Evolutionary conservation across 2,113 vertebrate species (phyloP).

Genomic region (Zapus hudsonius): DNA sequence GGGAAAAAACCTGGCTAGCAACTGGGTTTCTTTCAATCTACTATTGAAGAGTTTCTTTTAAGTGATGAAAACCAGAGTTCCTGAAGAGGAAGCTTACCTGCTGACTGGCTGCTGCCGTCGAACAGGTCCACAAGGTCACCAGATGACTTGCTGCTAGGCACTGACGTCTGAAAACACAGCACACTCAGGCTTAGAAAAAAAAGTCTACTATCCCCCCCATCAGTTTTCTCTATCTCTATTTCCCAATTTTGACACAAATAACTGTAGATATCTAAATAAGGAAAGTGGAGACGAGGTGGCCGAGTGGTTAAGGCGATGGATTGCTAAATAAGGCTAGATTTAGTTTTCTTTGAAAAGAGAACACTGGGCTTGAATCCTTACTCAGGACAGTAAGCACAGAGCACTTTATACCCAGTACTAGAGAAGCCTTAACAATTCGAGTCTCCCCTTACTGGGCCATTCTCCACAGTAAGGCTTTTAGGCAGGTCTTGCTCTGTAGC

Average conservation of each 20-base stretch:
- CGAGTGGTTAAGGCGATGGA: too few species aligned
- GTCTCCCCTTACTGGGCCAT: too few species aligned
- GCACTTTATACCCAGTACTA: background rate
- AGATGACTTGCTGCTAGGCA: conserved; percentile 87
- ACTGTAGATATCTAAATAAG: conserved; percentile 24
- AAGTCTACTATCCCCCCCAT: background rate
- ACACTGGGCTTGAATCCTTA: background rate
- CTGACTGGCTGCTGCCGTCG: conserved; percentile 88
- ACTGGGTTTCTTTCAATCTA: background rate
- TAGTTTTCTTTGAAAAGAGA: background rate
- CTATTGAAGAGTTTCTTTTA: background rate
- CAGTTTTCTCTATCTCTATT: background rate
- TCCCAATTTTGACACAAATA: conserved; percentile 20
- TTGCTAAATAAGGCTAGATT: conserved; percentile 33
- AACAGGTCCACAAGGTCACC: conserved; percentile 92
- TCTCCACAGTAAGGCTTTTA: background rate
- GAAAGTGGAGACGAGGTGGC: too few species aligned
- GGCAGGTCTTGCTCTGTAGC: background rate
- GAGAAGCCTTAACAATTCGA: background rate
- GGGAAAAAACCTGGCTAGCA: background rate
- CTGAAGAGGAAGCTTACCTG: conserved; percentile 84
- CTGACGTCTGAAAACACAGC: conserved; percentile 82
- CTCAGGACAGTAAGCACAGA: background rate
- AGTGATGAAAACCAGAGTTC: background rate
- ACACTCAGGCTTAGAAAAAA: conserved; percentile 42